A percentile compares a stretch with the other conserved stretches of the same genome.
Evolutionary conservation across 2,113 vertebrate genomes (phyloP).

Genomic region (Lophotis ruficrista): DNA sequence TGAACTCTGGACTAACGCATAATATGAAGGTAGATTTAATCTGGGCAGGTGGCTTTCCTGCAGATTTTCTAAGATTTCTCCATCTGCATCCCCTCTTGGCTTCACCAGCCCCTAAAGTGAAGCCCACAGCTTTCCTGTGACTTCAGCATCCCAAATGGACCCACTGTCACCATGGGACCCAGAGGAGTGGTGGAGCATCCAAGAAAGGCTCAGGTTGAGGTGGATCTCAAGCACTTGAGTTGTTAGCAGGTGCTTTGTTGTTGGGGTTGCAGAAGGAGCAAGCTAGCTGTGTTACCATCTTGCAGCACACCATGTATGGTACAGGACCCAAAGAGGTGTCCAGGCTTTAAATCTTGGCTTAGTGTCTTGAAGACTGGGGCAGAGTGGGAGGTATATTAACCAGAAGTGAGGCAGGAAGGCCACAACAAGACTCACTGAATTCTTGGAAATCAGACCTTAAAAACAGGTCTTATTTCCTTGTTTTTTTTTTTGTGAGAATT

Average conservation of each 20-base stretch:
- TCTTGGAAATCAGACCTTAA: slow-evolving; percentile 14
- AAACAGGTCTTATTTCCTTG: background rate
- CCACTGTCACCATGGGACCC: background rate
- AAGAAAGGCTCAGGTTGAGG: background rate
- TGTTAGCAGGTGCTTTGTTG: background rate
- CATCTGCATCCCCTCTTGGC: background rate
- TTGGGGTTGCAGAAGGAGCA: background rate
- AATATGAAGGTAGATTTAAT: background rate
- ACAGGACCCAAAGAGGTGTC: background rate
- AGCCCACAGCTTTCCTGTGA: background rate
- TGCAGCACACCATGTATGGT: background rate
- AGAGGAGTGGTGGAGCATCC: background rate
- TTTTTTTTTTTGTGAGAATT: background rate
- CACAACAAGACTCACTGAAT: background rate
- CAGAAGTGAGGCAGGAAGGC: background rate
- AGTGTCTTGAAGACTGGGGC: background rate
- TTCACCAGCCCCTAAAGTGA: background rate
- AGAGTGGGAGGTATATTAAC: background rate
- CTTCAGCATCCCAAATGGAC: background rate
- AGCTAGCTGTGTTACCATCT: background rate
- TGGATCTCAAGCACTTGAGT: background rate
- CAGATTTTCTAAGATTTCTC: background rate
- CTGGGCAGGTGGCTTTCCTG: background rate
- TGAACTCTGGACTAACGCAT: background rate
- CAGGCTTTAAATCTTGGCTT: background rate